Evolutionary conservation across 1,140 invertebrate genomes (phyloP), one percentile per base, ranked within the genome.

Genomic region (Drosophila ironensis): DNA sequence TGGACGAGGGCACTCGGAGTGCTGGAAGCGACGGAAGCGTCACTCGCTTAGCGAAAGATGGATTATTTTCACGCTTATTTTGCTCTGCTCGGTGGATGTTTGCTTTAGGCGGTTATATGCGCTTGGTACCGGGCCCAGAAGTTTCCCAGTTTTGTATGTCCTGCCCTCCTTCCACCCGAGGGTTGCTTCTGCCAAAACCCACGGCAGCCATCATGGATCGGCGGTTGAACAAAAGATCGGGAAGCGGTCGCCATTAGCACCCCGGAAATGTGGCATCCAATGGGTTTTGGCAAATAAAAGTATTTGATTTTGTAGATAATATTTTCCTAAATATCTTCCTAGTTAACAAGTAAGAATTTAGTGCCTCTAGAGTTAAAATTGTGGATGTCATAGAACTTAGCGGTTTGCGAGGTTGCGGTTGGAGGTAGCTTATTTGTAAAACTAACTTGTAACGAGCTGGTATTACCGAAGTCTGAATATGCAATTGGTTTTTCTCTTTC

Each of bases 21-120:
- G 45, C 37, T 35, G 47, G 42, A 9, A 37, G 12, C 28, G 53
- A 17, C n/a, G 54, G 70, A 73, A 88, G 77, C 84, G n/a, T n/a
- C n/a, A n/a, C n/a, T 87, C 75, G 84, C 82, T 87, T 82, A 87
- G 70, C 41, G 59, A 61, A 87, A 87, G 73, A 88, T 76, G 84
- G 77, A 87, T 87, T 88, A 84, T 84, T 87, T 87, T 72, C 68
- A 87, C 63, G 82, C 73, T 64, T 75, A 82, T 78, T 88, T 87
- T 64, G 77, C 88, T 87, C 72, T 87, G 84, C 84, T 88, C 73
- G 84, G 84, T 87, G 84, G 84, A 87, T 87, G 74, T 87, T 87
- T 87, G 78, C 84, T 78, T 88, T 84, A 61, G 74, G 56, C 56
- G 71, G 84, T 87, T 87, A 87, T 82, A 75, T 80, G 88, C 84